Evolutionary conservation across 2,797 vertebrate genomes (phyloP), one percentile per base, ranked within the genome.

Genomic region (Arnoldichthys spilopterus): DNA sequence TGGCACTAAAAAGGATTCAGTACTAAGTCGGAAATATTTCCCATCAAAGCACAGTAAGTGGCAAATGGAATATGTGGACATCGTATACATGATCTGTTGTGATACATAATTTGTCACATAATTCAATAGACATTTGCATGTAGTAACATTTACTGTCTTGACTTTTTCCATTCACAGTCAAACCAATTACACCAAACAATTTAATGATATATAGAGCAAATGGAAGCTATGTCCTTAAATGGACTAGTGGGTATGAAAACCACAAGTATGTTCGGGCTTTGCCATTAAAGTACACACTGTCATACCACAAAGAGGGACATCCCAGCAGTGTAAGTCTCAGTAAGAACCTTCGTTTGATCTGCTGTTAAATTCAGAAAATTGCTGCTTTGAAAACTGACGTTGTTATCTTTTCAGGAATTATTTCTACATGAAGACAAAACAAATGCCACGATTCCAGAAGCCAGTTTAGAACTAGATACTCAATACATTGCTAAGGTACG

Each of bases 181-280:
- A 90, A 84, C 82, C 82, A 66, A 83, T 40, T 0, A 30, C 89
- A 0, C 91, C 91, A 0, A 20, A 47, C 47, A 18, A 80, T 32
- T 1, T 79, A 1, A 56, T 32, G 1, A 20, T 91, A 30, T 18
- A 85, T 1, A 0, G 51, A 13, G 56, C 64, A 40, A 16, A 67
- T 1, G 76, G 83, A 1, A 2, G 0, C 2, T 26, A 87, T 16
- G 64, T 43, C 59, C 59, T 91, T 49, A 83, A 51, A 1, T 90
- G 88, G 87, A 82, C 4, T 11, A 89, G 76, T 76, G 82, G 79
- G 0, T 92, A 91, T 75, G 79, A 90, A 69, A 0, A 0, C 0
- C 81, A 88, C 0, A 0, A 0, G 0, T 85, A 61, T 70, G 0
- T 69, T 0, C 0, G 0, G 0, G 0, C 0, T 0, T 0, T 0